Evolutionary conservation across 2,113 vertebrate species (phyloP), one percentile per base, ranked within the genome.

Genomic region (Clarias batrachus): DNA sequence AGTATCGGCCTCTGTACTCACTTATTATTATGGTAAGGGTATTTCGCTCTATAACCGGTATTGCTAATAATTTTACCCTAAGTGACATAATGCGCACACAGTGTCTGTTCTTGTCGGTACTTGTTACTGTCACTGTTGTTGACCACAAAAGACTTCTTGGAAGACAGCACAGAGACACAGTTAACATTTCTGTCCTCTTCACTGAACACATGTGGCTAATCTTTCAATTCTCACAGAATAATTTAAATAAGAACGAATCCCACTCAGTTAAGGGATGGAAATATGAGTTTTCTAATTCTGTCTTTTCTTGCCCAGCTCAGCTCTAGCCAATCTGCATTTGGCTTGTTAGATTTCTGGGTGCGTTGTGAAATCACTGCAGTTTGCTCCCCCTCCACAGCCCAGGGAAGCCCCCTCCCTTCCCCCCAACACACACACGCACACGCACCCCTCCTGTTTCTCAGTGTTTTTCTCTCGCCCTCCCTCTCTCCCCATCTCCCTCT

Each of bases 331-430:
- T 52, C 73, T 84, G 79, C 84, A 84, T 82, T 82, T 52, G 57
- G 74, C 77, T 33, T 41, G 65, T 86, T 88, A 21, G 81, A 27
- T 87, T 84, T 90, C 82, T 85, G 81, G 60, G 41, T 52, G 73
- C 33, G 41, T 82, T 85, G 88, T 90, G 85, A 89, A 90, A 91
- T 89, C 85, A 84, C 88, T 89, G 88, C 89, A 90, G 90, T 87
- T 88, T 89, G 87, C 73, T 86, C 83, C 65, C 87, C 76, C 70
- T 81, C 76, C 33, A 48, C 80, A 81, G 71, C 73, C 73, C 60
- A 88, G 89, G 84, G 73, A 91, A 86, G 89, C 57, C 87, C 60
- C 77, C 85, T 60, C 70, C 84, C 33, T 71, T 80, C 13, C 65
- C 62, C 66, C 73, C 21, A 54, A 65, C 52, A 30, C 81, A 83